Percentiles rank a stretch among this genome's conserved stretches.
Evolutionary conservation across 2,797 vertebrate species (phyloP).

Genomic region (Scolopax bukidnonensis): DNA sequence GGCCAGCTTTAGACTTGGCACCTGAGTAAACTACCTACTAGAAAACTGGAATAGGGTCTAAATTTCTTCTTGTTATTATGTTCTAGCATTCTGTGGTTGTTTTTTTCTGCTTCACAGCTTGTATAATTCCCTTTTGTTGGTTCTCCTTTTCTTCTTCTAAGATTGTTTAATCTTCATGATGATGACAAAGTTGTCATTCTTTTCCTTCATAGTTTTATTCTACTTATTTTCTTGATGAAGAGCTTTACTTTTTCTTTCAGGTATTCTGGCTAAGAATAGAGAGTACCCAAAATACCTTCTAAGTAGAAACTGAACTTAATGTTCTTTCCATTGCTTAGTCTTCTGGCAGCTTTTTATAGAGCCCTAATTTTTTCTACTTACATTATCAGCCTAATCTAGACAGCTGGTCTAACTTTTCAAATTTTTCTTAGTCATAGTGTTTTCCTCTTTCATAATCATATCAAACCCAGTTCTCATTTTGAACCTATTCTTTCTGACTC

Average conservation of each 20-base stretch:
- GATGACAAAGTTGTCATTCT: background rate
- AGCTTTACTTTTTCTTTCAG: background rate
- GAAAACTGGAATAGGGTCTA: background rate
- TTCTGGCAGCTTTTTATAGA: background rate
- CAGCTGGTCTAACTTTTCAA: background rate
- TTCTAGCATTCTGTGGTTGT: background rate
- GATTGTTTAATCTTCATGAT: background rate
- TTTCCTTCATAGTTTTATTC: background rate
- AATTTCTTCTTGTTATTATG: background rate
- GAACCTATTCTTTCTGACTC: background rate
- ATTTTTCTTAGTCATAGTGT: background rate
- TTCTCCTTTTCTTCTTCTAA: background rate
- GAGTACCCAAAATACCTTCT: background rate
- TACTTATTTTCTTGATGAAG: background rate
- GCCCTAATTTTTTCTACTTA: background rate
- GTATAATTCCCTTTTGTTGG: background rate
- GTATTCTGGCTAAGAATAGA: background rate
- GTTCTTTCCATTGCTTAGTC: background rate
- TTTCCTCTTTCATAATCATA: background rate
- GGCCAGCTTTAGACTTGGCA: background rate
- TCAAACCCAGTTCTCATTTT: background rate
- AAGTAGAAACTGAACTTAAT: background rate
- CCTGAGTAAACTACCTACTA: background rate
- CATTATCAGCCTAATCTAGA: background rate
- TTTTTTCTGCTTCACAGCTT: background rate